Conservation (phyloP, 1,140 invertebrate species). For the Caenorhabditis inopinata region DNA sequence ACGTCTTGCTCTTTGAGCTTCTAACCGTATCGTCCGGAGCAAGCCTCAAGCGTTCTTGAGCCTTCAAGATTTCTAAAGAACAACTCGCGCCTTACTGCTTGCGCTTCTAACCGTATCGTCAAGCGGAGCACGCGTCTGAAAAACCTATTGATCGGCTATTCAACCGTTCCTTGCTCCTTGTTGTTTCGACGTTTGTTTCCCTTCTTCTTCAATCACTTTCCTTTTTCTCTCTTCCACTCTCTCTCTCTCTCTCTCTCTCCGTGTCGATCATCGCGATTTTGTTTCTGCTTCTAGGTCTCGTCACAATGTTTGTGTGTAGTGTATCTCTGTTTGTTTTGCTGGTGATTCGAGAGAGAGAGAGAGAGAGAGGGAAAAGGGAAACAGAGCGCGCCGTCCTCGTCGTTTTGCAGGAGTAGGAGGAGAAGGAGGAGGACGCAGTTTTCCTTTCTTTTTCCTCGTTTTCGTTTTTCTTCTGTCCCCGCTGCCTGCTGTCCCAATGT, state of each 20-base stretch:
- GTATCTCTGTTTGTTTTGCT: slow-evolving; percentile 27
- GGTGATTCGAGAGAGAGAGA: slow-evolving; percentile 19
- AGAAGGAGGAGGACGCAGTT: no score
- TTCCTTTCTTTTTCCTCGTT: background rate
- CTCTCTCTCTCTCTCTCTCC: background rate
- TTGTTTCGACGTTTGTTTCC: background rate
- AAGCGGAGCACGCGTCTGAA: no score
- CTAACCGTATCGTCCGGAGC: no score
- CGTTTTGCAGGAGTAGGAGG: slow-evolving; percentile 29
- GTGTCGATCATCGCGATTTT: no score
- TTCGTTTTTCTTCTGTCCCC: background rate
- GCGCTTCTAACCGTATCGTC: no score
- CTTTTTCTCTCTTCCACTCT: background rate
- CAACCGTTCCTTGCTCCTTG: background rate
- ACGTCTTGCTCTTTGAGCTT: no score
- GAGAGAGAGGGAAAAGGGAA: background rate
- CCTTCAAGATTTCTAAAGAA: no score
- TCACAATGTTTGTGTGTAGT: background rate
- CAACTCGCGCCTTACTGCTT: no score
- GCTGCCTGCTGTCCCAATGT: background rate
- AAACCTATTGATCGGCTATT: background rate
- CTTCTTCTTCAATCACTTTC: background rate
- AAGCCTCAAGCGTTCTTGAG: no score
- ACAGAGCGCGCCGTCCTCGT: no score
- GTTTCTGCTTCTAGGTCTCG: background rate